Evolutionary conservation across 2,797 vertebrate genomes (phyloP).

Genomic region (Cuniculus paca): DNA sequence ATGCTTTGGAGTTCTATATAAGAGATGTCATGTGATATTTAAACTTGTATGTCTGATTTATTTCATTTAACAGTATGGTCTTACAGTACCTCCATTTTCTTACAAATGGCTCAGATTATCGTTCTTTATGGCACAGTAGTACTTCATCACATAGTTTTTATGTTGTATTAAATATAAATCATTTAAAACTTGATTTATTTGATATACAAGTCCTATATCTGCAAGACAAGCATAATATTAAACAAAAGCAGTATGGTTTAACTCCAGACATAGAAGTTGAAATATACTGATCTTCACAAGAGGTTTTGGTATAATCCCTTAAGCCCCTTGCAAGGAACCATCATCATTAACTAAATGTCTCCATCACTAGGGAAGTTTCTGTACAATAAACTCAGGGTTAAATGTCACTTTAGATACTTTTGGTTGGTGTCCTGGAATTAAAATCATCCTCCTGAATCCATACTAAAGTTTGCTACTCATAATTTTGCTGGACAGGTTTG

Average conservation of each 20-base stretch:
- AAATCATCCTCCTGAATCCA: slow-evolving; percentile 24
- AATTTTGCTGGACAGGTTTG: slow-evolving; percentile 44
- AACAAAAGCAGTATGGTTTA: slow-evolving; percentile 26
- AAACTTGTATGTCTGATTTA: background rate
- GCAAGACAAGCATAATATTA: slow-evolving; percentile 20
- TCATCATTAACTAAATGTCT: background rate
- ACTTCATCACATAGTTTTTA: background rate
- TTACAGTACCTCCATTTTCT: background rate
- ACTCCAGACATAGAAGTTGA: background rate
- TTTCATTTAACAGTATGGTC: background rate
- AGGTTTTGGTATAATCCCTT: background rate
- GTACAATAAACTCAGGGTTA: background rate
- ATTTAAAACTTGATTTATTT: background rate
- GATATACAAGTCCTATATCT: background rate
- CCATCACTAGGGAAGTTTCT: background rate
- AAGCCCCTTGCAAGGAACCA: background rate
- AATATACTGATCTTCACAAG: slow-evolving; percentile 24
- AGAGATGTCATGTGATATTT: background rate
- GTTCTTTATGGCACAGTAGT: background rate
- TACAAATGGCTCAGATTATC: background rate
- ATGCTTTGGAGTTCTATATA: background rate
- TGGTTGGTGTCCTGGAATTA: slow-evolving; percentile 43
- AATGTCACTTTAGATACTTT: slow-evolving; percentile 29
- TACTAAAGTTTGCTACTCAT: background rate
- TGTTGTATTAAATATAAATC: slow-evolving; percentile 4